Evolutionary conservation across 2,113 vertebrate genomes (phyloP).

Genomic region (Pterocles gutturalis): DNA sequence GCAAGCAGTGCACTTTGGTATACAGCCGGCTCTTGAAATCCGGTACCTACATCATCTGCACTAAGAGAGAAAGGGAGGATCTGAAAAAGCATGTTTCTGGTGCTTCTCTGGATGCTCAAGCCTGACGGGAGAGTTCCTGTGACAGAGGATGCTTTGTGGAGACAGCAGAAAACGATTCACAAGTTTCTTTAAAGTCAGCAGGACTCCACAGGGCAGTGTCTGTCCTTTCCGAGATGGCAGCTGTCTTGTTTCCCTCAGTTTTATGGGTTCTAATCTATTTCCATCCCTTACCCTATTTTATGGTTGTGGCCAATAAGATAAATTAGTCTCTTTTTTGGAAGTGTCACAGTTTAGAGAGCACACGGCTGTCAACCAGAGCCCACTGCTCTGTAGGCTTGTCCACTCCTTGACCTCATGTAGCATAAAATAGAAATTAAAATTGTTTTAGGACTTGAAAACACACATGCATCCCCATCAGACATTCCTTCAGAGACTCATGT

Average conservation of each 20-base stretch:
- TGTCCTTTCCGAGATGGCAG: slow-evolving; percentile 30
- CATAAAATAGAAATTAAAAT: slow-evolving; percentile 43
- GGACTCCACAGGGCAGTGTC: not conserved
- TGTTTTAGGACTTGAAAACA: slow-evolving; percentile 29
- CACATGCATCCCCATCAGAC: not conserved
- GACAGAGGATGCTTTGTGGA: not conserved
- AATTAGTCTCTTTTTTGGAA: slow-evolving; percentile 28
- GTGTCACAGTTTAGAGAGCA: slow-evolving; percentile 37
- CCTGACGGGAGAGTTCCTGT: not conserved
- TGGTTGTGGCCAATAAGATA: slow-evolving; percentile 53
- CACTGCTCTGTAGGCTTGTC: not conserved
- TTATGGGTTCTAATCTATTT: slow-evolving; percentile 68
- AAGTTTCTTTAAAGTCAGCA: slow-evolving; percentile 43
- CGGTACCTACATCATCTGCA: not conserved
- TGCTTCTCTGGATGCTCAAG: not conserved
- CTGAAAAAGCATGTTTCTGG: not conserved
- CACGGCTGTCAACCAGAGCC: slow-evolving; percentile 9
- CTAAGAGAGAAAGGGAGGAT: accelerated
- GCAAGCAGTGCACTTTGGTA: not conserved
- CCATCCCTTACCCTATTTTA: slow-evolving; percentile 59
- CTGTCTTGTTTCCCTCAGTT: slow-evolving; percentile 47
- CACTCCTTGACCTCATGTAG: not conserved
- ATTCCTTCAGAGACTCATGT: not conserved
- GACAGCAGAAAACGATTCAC: not conserved
- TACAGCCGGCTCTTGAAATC: not conserved